Conservation (phyloP, 2,888 invertebrate species). For the Shargacucullia verbasci region DNA sequence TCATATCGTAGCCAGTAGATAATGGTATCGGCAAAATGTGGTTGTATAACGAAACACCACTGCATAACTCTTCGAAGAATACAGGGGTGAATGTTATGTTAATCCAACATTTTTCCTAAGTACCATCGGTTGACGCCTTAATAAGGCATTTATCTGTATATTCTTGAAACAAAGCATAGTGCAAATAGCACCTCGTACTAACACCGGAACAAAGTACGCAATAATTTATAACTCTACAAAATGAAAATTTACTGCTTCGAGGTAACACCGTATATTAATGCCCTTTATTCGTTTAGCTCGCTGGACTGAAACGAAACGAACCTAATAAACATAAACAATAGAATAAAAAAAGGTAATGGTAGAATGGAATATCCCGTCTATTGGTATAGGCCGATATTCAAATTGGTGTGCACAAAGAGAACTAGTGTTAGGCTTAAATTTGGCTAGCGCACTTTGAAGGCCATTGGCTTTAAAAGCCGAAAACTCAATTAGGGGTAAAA, state of each 20-base stretch:
- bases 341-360: slow-evolving; percentile 31
- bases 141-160: slow-evolving; percentile 17
- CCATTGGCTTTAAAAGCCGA: slow-evolving; percentile 62
- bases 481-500: slow-evolving; percentile 70
- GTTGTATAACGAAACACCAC: no score
- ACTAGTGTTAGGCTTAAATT: slow-evolving; percentile 55
- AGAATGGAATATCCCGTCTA: slow-evolving; percentile 28
- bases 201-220: slow-evolving; percentile 4
- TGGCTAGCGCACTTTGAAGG: slow-evolving; percentile 35
- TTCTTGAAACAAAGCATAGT: slow-evolving; percentile 23
- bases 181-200: no score
- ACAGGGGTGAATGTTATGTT: no score
- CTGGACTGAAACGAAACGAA: slow-evolving; percentile 20
- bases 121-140: neutral
- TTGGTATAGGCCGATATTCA: slow-evolving; percentile 39
- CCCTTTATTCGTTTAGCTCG: slow-evolving; percentile 33
- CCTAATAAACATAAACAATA: slow-evolving; percentile 48
- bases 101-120: neutral
- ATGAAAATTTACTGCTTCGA: slow-evolving; percentile 40
- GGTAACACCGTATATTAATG: slow-evolving; percentile 33
- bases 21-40: no score
- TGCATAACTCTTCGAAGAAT: no score
- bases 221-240: slow-evolving; percentile 37
- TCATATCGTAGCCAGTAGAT: no score
- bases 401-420: slow-evolving; percentile 36